Percentiles rank a stretch among this genome's conserved stretches.
Evolutionary conservation across 2,888 invertebrate species (phyloP).

Genomic region (Chrysolina oricalcia): DNA sequence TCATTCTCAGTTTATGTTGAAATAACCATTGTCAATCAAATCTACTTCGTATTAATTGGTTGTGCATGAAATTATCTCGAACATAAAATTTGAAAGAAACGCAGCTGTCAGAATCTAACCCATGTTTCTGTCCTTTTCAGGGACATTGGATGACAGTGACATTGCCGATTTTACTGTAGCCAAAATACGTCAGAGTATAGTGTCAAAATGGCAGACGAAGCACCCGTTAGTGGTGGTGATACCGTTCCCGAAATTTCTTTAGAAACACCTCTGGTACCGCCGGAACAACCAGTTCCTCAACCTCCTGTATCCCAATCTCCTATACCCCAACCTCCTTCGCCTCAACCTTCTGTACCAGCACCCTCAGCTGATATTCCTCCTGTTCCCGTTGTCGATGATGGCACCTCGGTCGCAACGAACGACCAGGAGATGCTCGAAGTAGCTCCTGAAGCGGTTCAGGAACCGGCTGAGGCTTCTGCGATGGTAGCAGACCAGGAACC

Average conservation of each 20-base stretch:
- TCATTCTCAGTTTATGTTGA: no score
- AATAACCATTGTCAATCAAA: no score
- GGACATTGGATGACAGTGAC: constrained; percentile 56
- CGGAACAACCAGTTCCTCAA: constrained; percentile 35
- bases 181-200: constrained; percentile 33
- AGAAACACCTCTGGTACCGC: constrained; percentile 45
- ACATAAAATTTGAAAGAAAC: neutral
- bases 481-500: constrained; percentile 35
- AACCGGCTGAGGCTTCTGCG: constrained; percentile 29
- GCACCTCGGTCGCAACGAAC: neutral
- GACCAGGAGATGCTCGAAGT: constrained; percentile 23
- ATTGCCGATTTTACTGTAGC: constrained; percentile 52
- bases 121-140: constrained; percentile 53
- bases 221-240: constrained; percentile 59
- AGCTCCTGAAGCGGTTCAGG: constrained; percentile 8
- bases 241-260: constrained; percentile 46
- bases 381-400: constrained; percentile 26
- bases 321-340: neutral
- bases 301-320: neutral
- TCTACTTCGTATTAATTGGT: no score
- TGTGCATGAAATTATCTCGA: neutral
- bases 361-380: constrained; percentile 25
- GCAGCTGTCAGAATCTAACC: constrained; percentile 30
- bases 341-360: constrained; percentile 24
- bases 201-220: constrained; percentile 65